A percentile compares a stretch with the other conserved stretches of the same genome.
phyloP scores from a whole-genome alignment of 2,113 vertebrate genomes.

The Phylloscopus whistleri region DNA sequence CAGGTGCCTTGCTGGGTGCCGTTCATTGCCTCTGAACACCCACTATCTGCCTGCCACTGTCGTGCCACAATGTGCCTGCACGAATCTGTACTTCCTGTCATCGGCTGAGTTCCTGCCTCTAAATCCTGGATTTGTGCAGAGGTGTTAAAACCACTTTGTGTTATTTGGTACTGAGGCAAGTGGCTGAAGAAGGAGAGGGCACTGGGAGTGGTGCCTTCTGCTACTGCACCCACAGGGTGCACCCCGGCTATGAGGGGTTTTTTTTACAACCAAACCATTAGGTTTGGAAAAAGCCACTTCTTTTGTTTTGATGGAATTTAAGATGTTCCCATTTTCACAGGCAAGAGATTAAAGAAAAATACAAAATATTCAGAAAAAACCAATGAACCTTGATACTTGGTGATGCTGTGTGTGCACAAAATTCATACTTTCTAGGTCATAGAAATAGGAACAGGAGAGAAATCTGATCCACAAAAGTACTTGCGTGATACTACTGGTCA shows the following conservation, averaged over 20 bases:
- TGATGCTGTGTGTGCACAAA: background rate
- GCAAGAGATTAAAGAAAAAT: background rate
- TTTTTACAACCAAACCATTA: background rate
- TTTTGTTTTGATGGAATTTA: background rate
- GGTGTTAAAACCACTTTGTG: background rate
- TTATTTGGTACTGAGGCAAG: background rate
- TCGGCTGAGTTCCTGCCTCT: rapidly evolving
- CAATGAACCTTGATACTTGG: background rate
- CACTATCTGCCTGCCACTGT: background rate
- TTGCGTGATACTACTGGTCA: background rate
- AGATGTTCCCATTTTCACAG: background rate
- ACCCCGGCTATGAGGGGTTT: rapidly evolving
- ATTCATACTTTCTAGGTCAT: background rate
- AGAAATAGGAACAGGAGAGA: background rate
- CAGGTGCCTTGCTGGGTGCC: background rate
- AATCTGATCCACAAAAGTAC: background rate
- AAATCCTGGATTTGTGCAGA: background rate
- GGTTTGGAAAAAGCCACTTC: background rate
- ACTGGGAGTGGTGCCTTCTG: background rate
- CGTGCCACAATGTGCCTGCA: rapidly evolving
- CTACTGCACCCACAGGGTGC: background rate
- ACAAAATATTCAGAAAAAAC: background rate
- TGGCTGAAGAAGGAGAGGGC: background rate
- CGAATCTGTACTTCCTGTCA: rapidly evolving
- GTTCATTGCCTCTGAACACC: background rate